Conservation (phyloP, 2,113 vertebrate species). For the Thamnaconus septentrionalis region DNA sequence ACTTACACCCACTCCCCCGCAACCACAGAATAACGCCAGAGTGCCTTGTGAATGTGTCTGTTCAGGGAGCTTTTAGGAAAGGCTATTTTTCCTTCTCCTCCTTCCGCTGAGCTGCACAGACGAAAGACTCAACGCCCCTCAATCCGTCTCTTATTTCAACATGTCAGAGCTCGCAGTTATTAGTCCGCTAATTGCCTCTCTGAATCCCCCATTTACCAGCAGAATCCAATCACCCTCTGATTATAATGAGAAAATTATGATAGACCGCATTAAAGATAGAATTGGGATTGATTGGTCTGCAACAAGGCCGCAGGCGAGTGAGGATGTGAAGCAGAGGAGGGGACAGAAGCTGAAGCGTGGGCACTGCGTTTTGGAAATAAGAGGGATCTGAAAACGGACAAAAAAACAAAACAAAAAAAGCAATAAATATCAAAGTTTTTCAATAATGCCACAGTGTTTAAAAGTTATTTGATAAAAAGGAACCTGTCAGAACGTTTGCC, state of each 20-base stretch:
- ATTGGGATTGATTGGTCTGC: conserved; percentile 64
- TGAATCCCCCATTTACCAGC: conserved; percentile 70
- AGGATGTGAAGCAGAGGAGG: neutral
- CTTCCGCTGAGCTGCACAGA: conserved; percentile 29
- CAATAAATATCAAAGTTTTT: conserved; percentile 11
- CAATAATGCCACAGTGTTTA: conserved; percentile 5
- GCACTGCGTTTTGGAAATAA: no score
- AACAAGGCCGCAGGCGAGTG: conserved; percentile 25
- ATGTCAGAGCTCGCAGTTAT: conserved; percentile 69
- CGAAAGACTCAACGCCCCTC: conserved; percentile 60
- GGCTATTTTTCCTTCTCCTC: conserved; percentile 14
- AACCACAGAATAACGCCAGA: conserved; percentile 49
- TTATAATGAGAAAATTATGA: conserved; percentile 77
- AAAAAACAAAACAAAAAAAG: neutral
- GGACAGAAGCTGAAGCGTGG: conserved; percentile 7
- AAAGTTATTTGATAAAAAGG: neutral
- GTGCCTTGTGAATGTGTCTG: conserved; percentile 46
- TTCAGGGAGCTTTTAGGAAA: conserved; percentile 48
- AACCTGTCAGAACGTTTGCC: neutral
- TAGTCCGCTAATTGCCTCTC: conserved; percentile 75
- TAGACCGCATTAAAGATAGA: conserved; percentile 68
- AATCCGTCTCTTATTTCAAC: conserved; percentile 69
- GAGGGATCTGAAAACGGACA: no score
- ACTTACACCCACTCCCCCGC: conserved; percentile 26
- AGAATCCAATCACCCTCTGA: conserved; percentile 73